Evolutionary conservation across 2,888 invertebrate genomes (phyloP).

Genomic region (Meta bourneti): DNA sequence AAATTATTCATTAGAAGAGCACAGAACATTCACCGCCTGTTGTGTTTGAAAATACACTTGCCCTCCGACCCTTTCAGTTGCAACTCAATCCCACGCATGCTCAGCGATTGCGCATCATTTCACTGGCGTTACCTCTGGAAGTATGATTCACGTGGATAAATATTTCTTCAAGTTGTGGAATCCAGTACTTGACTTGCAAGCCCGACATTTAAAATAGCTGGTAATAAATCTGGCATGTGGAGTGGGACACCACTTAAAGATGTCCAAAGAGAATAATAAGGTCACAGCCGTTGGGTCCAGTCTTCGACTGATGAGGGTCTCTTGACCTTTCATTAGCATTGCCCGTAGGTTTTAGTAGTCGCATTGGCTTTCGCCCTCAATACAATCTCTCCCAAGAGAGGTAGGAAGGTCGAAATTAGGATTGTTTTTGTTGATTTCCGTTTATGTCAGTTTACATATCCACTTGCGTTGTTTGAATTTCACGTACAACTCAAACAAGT

Average conservation of each 20-base stretch:
- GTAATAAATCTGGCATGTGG: neutral
- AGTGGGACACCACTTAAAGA: conserved; percentile 7
- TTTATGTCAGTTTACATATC: neutral
- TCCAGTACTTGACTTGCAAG: neutral
- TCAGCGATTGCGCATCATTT: neutral
- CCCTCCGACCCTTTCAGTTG: too few species aligned
- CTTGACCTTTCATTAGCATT: conserved; percentile 60
- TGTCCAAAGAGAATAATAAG: conserved; percentile 23
- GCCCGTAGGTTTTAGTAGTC: conserved; percentile 43
- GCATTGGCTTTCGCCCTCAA: conserved; percentile 62
- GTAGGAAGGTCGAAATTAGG: conserved; percentile 11
- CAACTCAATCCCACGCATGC: too few species aligned
- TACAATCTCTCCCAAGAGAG: conserved; percentile 27
- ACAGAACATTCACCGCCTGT: too few species aligned
- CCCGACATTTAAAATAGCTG: conserved; percentile 3
- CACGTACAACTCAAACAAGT: too few species aligned
- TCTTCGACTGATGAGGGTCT: conserved; percentile 6
- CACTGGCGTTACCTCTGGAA: neutral
- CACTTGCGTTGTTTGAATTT: neutral
- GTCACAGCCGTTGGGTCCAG: conserved; percentile 16
- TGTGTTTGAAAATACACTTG: too few species aligned
- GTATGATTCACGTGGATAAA: neutral
- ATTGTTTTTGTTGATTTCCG: conserved; percentile 16
- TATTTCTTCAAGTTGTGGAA: neutral
- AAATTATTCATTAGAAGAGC: too few species aligned